These are phyloP conservation scores for Prosopocoilus inquinatus DNA, from an alignment of 2,888 invertebrate species.

Conservation along the genomic window DNA sequence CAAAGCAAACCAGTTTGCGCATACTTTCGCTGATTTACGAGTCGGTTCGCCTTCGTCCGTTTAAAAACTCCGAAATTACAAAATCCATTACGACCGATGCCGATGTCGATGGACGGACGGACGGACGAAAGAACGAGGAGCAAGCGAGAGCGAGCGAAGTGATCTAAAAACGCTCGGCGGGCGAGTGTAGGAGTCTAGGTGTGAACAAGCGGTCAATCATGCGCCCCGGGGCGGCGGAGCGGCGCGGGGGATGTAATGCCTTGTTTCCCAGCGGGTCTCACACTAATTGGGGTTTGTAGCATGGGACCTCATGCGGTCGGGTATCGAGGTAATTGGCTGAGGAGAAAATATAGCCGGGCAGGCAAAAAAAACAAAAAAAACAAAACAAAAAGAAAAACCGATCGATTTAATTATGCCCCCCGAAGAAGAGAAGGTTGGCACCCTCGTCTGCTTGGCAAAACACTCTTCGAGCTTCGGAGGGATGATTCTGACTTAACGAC, in stretches of 20 bases:
- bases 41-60: background rate
- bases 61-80: too few relatives aligned
- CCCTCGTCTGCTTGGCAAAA: too few relatives aligned
- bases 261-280: constrained; percentile 49
- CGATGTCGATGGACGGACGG: background rate
- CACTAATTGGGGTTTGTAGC: constrained; percentile 49
- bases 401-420: too few relatives aligned
- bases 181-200: constrained; percentile 14
- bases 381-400: too few relatives aligned
- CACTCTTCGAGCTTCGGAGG: too few relatives aligned
- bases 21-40: too few relatives aligned
- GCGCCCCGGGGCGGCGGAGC: constrained; percentile 8
- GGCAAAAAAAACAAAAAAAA: too few relatives aligned
- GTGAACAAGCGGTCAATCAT: constrained; percentile 17
- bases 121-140: constrained; percentile 12
- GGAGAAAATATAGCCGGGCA: constrained; percentile 22
- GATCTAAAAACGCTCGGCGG: constrained; percentile 13
- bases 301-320: constrained; percentile 34
- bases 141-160: constrained; percentile 9
- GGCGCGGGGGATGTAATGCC: constrained; percentile 39
- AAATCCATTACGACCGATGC: background rate
- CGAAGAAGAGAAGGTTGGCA: too few relatives aligned
- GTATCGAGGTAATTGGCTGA: constrained; percentile 33
- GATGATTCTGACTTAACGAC: too few relatives aligned
- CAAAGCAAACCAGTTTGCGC: too few relatives aligned